phyloP scores from a whole-genome alignment of 2,888 invertebrate species.

The Leucozona laternaria region DNA sequence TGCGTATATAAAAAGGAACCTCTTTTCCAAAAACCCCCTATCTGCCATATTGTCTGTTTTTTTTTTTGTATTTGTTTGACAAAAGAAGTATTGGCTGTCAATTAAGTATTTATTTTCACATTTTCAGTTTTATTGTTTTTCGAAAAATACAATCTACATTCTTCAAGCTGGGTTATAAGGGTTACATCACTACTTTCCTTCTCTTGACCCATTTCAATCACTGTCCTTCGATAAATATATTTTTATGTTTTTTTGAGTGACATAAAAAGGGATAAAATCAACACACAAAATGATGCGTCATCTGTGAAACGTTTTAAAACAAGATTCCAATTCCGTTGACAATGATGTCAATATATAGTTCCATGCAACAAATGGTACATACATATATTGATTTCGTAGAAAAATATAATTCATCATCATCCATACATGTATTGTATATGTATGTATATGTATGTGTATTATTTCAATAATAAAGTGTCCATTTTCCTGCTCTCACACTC shows the following conservation, averaged over 20 bases:
- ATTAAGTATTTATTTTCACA: constrained; percentile 14
- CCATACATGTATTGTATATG: not conserved
- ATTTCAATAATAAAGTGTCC: not conserved
- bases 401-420: not conserved
- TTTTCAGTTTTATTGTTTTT: constrained; percentile 17
- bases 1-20: not conserved
- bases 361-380: constrained; percentile 27
- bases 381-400: constrained; percentile 15
- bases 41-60: not conserved
- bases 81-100: constrained; percentile 1
- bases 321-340: constrained; percentile 12
- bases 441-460: not conserved
- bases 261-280: not conserved
- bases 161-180: constrained; percentile 6
- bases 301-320: constrained; percentile 6
- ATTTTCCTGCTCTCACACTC: not conserved
- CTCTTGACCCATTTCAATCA: constrained; percentile 61
- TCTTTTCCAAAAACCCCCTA: not conserved
- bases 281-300: not conserved
- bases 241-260: not conserved
- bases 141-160: not conserved
- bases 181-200: constrained; percentile 31
- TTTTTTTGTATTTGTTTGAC: not conserved
- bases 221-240: constrained; percentile 46
- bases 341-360: constrained; percentile 31